A percentile compares a stretch with the other conserved stretches of the same genome.
Conservation (phyloP, 53 echinoderm and acorn worm genomes). For the Hippasteria phrygiana region DNA sequence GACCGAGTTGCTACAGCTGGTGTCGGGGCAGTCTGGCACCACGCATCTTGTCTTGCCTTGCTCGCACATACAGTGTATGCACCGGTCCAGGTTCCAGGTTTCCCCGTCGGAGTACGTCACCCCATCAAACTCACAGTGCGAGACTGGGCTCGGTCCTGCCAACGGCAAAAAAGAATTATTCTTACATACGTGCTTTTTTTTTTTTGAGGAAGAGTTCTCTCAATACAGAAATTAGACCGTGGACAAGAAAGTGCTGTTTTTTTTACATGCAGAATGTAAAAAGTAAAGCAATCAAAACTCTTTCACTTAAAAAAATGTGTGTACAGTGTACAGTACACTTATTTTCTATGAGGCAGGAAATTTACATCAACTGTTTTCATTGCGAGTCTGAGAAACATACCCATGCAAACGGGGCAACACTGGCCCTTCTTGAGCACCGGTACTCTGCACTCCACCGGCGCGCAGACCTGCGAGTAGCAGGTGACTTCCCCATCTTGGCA, state of each 20-base stretch:
- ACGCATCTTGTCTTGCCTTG: slow-evolving; percentile 72
- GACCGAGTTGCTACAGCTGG: slow-evolving; percentile 71
- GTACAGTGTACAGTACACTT: neutral
- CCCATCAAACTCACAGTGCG: slow-evolving; percentile 80
- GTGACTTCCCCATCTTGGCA: slow-evolving; percentile 79
- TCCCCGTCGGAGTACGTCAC: slow-evolving; percentile 84
- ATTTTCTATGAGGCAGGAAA: neutral
- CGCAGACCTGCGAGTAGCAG: slow-evolving; percentile 91
- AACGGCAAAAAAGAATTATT: no score
- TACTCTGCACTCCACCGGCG: slow-evolving; percentile 82
- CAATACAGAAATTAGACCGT: no score
- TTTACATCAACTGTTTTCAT: neutral
- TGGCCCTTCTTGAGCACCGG: slow-evolving; percentile 98
- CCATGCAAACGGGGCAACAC: slow-evolving; percentile 95
- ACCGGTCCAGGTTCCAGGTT: slow-evolving; percentile 82
- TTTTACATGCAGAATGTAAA: no score
- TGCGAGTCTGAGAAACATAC: slow-evolving; percentile 75
- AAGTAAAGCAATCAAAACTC: no score
- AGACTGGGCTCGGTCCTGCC: slow-evolving; percentile 45
- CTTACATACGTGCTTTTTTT: no score
- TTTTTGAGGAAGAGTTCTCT: no score
- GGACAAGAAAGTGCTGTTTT: no score
- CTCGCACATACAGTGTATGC: slow-evolving; percentile 89
- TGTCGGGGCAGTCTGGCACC: slow-evolving; percentile 71
- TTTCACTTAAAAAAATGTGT: neutral